Conservation (phyloP, 2,888 invertebrate genomes). For the Drosophila multiciliata region DNA sequence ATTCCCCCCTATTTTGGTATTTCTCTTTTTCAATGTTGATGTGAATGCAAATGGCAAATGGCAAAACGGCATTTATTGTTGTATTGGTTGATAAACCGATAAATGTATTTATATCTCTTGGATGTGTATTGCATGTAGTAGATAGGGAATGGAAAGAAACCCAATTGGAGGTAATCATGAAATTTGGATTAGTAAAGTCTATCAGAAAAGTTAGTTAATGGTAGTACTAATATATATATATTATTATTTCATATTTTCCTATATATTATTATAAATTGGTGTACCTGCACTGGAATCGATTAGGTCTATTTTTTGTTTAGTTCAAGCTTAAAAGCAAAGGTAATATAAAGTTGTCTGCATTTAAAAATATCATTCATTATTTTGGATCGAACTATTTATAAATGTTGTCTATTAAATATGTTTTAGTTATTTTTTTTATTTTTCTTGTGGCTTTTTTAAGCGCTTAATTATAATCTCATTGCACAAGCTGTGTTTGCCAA, state of each 20-base stretch:
- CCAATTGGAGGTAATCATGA: conserved; percentile 8
- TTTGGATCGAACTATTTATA: not conserved
- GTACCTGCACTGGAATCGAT: too few species aligned
- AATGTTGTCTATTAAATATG: not conserved
- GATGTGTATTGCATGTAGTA: conserved; percentile 34
- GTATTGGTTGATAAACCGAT: conserved; percentile 3
- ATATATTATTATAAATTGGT: not conserved
- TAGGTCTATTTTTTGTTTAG: not conserved
- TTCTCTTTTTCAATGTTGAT: conserved; percentile 1
- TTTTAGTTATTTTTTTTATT: not conserved
- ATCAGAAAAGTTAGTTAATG: not conserved
- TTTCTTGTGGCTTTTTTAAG: not conserved
- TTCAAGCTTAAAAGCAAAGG: not conserved
- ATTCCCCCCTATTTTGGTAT: not conserved
- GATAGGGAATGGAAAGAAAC: conserved; percentile 2
- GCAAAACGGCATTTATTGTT: conserved; percentile 9
- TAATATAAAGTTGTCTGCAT: not conserved
- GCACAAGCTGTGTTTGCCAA: not conserved
- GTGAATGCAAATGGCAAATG: conserved; percentile 57
- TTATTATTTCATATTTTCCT: not conserved
- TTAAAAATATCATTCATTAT: too few species aligned
- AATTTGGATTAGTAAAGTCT: not conserved
- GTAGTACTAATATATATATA: not conserved
- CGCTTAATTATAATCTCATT: conserved; percentile 1
- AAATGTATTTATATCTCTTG: conserved; percentile 17